Evolutionary conservation across 2,113 vertebrate genomes (phyloP), one percentile per base, ranked within the genome.

Genomic region (Leptocoma aspasia): DNA sequence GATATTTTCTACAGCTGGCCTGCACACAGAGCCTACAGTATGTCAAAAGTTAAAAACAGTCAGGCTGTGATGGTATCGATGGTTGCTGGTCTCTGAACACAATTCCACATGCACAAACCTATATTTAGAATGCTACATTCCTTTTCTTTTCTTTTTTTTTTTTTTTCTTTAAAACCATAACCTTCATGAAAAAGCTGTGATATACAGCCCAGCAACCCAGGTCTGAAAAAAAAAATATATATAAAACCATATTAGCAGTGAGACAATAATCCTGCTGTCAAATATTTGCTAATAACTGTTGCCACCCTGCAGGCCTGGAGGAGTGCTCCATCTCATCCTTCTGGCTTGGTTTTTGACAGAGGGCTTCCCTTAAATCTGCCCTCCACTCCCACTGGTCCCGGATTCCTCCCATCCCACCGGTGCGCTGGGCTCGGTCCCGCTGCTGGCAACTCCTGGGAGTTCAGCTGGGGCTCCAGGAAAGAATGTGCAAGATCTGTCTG

Each of bases 251-350:
- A 79, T 96, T 96, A 97, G 45, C 81, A 95, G 68, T 57, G 75
- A 96, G 96, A 95, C 90, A 94, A 96, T 95, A 96, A 96, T 96
- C 95, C 91, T 92, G 53, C 82, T 93, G 95, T 90, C 93, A 97
- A 96, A 93, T 87, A 96, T 77, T 97, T 82, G 4, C 89, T 92
- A 92, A 95, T 90, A 94, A 89, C 91, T 79, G n/a, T 56, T 1
- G 10, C 6, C 1, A 4, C 93, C 89, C 95, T 96, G n/a, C 45
- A 92, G 84, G 78, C 73, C 90, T 56, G 0, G 45, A 97, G 80
- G 82, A 82, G 82, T 59, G 49, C 71, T 97, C 90, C 71, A 61
- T 96, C 90, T 93, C 63, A 31, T 54, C 57, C 59, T 84, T 52
- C 41, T 80, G 94, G 88, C 49, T 42, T 39, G 72, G 3, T 45